phyloP scores from a whole-genome alignment of 2,113 vertebrate species.

The Oncorhynchus clarkii region DNA sequence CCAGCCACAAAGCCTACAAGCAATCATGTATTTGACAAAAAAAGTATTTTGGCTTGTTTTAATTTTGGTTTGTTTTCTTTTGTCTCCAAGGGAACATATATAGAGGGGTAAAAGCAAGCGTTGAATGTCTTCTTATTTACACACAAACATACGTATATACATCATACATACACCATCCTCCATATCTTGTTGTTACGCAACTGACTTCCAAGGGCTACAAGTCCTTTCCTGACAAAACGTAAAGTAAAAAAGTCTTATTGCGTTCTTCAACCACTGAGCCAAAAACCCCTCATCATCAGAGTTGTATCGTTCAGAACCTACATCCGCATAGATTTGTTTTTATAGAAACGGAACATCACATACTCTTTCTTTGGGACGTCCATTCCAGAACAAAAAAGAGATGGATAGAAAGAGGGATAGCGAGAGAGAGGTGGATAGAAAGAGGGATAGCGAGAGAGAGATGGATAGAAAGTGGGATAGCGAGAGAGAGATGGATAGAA shows the following conservation, averaged over 20 bases:
- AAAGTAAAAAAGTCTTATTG: slow-evolving; percentile 35
- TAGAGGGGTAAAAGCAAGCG: slow-evolving; percentile 25
- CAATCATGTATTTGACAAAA: slow-evolving; percentile 22
- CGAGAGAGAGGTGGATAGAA: slow-evolving; percentile 39
- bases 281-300: slow-evolving; percentile 37
- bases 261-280: slow-evolving; percentile 50
- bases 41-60: slow-evolving; percentile 12
- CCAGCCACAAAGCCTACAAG: slow-evolving; percentile 28
- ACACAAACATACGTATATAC: slow-evolving; percentile 43
- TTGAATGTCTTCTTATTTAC: slow-evolving; percentile 53
- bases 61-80: slow-evolving; percentile 20
- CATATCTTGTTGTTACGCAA: slow-evolving; percentile 47
- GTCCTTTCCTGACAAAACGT: slow-evolving; percentile 29
- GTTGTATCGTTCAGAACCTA: slow-evolving; percentile 61
- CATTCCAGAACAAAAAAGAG: slow-evolving; percentile 57
- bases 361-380: slow-evolving; percentile 75
- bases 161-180: slow-evolving; percentile 54
- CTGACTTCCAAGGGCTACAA: slow-evolving; percentile 26
- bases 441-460: too few relatives aligned
- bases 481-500: too few relatives aligned
- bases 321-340: slow-evolving; percentile 73
- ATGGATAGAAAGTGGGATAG: too few relatives aligned
- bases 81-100: slow-evolving; percentile 27
- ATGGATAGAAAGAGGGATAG: slow-evolving; percentile 20
- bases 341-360: slow-evolving; percentile 53